Percentiles rank a stretch among this genome's conserved stretches.
phyloP scores from a whole-genome alignment of 2,797 vertebrate species.

The Betta splendens region DNA sequence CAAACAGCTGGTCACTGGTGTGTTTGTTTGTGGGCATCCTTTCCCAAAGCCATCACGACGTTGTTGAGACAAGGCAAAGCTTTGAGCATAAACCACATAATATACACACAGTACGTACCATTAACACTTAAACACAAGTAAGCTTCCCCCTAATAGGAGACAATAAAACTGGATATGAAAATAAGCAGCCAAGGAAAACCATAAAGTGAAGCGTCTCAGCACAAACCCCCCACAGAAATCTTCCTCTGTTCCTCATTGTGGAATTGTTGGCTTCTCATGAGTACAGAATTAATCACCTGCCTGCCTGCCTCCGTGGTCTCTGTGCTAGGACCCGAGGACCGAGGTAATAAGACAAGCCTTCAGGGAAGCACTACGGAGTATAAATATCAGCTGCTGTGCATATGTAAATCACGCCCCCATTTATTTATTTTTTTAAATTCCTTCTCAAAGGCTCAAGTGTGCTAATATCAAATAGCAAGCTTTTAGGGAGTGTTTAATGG shows the following conservation, averaged over 20 bases:
- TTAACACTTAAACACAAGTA: conserved; percentile 44
- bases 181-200: conserved; percentile 46
- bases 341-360: conserved; percentile 98
- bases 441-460: conserved; percentile 91
- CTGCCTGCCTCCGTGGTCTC: conserved; percentile 93
- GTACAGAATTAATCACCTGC: conserved; percentile 99
- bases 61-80: conserved; percentile 90
- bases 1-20: not conserved
- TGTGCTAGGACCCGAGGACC: conserved; percentile 93
- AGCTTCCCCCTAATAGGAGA: conserved; percentile 37
- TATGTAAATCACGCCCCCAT: conserved; percentile 93
- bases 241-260: conserved; percentile 87
- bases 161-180: conserved; percentile 51
- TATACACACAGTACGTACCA: conserved; percentile 49
- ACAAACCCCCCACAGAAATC: conserved; percentile 69
- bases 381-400: conserved; percentile 99
- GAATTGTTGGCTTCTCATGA: conserved; percentile 91
- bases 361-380: conserved; percentile 90
- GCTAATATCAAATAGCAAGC: conserved; percentile 98
- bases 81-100: conserved; percentile 82
- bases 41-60: conserved; percentile 87
- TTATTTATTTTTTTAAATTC: conserved; percentile 83
- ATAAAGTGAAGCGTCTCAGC: conserved; percentile 43
- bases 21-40: conserved; percentile 73
- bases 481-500: conserved; percentile 99